These are phyloP conservation scores for Myotis myotis DNA, from an alignment of 2,797 vertebrate species.

Conservation along the genomic window DNA sequence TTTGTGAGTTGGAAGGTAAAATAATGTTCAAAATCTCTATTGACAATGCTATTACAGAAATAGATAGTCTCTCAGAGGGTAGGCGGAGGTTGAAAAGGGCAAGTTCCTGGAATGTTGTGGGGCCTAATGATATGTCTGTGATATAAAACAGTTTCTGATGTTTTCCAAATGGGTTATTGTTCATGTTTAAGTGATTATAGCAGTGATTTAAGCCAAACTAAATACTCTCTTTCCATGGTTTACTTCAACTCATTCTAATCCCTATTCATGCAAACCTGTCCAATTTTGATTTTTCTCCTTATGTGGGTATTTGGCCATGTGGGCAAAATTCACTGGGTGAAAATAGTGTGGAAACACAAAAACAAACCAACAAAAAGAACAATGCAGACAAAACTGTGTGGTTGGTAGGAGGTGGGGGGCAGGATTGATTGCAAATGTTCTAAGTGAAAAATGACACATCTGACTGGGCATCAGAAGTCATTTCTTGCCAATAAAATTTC, in stretches of 20 bases:
- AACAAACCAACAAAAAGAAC: background rate
- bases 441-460: conserved; percentile 55
- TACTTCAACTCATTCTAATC: conserved; percentile 43
- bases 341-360: background rate
- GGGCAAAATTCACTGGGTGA: conserved; percentile 2
- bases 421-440: conserved; percentile 3
- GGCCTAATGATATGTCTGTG: conserved; percentile 59
- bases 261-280: conserved; percentile 21
- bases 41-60: conserved; percentile 29
- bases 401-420: background rate
- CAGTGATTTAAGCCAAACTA: conserved; percentile 58
- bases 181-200: conserved; percentile 66
- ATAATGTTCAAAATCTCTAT: background rate
- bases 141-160: conserved; percentile 64
- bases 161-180: conserved; percentile 63
- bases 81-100: background rate
- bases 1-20: conserved; percentile 30
- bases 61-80: background rate
- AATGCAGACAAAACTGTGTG: background rate
- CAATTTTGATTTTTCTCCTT: conserved; percentile 22
- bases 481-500: conserved; percentile 63
- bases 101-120: conserved; percentile 32
- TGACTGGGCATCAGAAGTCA: background rate
- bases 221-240: conserved; percentile 49
- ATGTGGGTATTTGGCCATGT: conserved; percentile 21